These are phyloP conservation scores for Parnassius apollo DNA, from an alignment of 2,888 invertebrate species.

Conservation along the genomic window DNA sequence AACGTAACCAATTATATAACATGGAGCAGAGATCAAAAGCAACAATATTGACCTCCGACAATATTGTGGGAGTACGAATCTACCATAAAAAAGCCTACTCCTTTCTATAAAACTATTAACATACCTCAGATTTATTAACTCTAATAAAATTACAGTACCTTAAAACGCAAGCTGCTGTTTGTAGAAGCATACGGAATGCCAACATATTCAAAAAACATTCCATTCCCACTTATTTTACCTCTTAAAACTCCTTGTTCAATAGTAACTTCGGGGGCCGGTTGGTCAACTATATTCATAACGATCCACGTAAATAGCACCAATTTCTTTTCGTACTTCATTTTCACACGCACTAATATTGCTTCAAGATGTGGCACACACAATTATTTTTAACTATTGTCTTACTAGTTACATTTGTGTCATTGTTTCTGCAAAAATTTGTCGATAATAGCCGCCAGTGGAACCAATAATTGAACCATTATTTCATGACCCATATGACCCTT, in stretches of 20 bases:
- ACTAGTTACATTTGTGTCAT: too few relatives aligned
- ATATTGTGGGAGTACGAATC: too few relatives aligned
- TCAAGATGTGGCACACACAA: not conserved
- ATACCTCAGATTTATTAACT: too few relatives aligned
- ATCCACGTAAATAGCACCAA: slow-evolving; percentile 61
- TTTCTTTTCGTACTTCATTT: slow-evolving; percentile 52
- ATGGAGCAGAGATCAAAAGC: too few relatives aligned
- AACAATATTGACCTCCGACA: too few relatives aligned
- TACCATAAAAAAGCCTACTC: too few relatives aligned
- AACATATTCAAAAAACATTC: slow-evolving; percentile 63
- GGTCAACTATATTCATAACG: slow-evolving; percentile 62
- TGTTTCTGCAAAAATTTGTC: too few relatives aligned
- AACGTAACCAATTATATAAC: too few relatives aligned
- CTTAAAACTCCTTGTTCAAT: slow-evolving; percentile 65
- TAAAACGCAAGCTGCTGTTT: slow-evolving; percentile 57
- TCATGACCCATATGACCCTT: too few relatives aligned
- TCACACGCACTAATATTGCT: slow-evolving; percentile 22
- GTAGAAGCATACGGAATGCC: slow-evolving; percentile 68
- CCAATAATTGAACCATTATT: too few relatives aligned
- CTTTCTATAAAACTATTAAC: too few relatives aligned
- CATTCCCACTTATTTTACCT: slow-evolving; percentile 64
- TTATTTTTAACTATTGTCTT: not conserved
- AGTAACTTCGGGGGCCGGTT: slow-evolving; percentile 63
- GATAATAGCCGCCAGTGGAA: too few relatives aligned
- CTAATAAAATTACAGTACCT: slow-evolving; percentile 41